Evolutionary conservation across 1,140 invertebrate species (phyloP).

Genomic region (Bombus balteatus): DNA sequence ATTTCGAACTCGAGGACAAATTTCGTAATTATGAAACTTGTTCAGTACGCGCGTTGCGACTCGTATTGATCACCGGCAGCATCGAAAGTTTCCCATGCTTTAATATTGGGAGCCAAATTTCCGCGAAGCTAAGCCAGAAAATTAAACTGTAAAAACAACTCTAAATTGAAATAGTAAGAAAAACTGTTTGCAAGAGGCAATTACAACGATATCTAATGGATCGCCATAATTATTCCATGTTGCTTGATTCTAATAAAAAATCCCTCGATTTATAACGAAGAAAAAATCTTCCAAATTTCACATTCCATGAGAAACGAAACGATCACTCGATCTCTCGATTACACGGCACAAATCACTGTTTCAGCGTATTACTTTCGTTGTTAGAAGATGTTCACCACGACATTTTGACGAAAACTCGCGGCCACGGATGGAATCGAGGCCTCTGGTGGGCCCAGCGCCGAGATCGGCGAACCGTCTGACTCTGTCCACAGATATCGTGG

Average conservation of each 20-base stretch:
- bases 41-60: slow-evolving; percentile 2
- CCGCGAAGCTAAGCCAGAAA: background rate
- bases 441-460: slow-evolving; percentile 30
- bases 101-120: slow-evolving; percentile 12
- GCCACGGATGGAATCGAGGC: background rate
- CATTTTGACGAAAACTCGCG: background rate
- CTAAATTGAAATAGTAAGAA: background rate
- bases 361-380: too few relatives aligned
- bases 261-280: background rate
- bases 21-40: slow-evolving; percentile 36
- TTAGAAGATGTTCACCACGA: background rate
- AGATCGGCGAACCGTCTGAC: slow-evolving; percentile 40
- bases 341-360: background rate
- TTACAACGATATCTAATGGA: background rate
- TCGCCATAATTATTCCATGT: too few relatives aligned
- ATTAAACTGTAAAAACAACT: background rate
- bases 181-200: background rate
- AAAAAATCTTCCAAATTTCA: background rate
- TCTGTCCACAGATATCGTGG: slow-evolving; percentile 26
- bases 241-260: background rate
- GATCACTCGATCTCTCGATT: background rate
- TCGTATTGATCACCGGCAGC: slow-evolving; percentile 5
- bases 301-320: background rate
- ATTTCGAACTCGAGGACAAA: slow-evolving; percentile 23
- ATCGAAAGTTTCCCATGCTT: slow-evolving; percentile 23